These are phyloP conservation scores for Parascotia fuliginaria DNA, from an alignment of 2,888 invertebrate species.

Conservation along the genomic window DNA sequence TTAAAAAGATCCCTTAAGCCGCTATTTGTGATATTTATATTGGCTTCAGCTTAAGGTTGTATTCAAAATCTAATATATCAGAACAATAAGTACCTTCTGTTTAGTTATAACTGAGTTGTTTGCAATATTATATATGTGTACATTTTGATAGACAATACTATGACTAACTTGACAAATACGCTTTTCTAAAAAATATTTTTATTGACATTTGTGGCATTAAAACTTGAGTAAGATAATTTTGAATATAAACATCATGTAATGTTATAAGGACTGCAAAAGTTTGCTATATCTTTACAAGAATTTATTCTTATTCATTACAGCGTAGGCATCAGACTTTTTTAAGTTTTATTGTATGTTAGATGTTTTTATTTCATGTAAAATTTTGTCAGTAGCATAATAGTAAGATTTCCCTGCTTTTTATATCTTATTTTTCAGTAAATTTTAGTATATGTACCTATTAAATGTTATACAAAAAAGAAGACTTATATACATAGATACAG, in stretches of 20 bases:
- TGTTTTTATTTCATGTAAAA: conserved; percentile 52
- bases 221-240: conserved; percentile 68
- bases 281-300: conserved; percentile 76
- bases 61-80: conserved; percentile 50
- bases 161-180: conserved; percentile 58
- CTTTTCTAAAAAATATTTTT: conserved; percentile 64
- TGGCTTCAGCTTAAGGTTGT: conserved; percentile 65
- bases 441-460: conserved; percentile 43
- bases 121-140: conserved; percentile 59
- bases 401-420: conserved; percentile 42
- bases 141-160: conserved; percentile 62
- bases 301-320: conserved; percentile 55
- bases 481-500: conserved; percentile 52
- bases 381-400: conserved; percentile 50
- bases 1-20: conserved; percentile 65
- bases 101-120: conserved; percentile 57
- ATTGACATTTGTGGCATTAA: conserved; percentile 61
- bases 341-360: conserved; percentile 50
- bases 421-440: conserved; percentile 41
- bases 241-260: conserved; percentile 59
- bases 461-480: conserved; percentile 45
- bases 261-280: conserved; percentile 75
- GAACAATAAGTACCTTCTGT: conserved; percentile 42
- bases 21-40: conserved; percentile 78
- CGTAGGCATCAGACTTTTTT: conserved; percentile 57